phyloP scores from a whole-genome alignment of 2,888 invertebrate species.

The Leptinotarsa tumamoca region DNA sequence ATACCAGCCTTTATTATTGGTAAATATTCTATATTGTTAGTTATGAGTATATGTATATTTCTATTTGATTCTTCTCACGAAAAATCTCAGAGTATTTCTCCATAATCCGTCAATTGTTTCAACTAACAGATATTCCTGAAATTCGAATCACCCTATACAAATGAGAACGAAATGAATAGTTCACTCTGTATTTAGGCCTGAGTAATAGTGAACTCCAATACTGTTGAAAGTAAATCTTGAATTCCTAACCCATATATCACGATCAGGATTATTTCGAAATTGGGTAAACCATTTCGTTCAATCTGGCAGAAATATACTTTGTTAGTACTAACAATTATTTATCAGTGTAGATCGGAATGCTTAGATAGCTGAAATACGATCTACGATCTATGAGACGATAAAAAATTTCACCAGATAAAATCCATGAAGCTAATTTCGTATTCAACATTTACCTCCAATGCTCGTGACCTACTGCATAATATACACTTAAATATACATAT shows the following conservation, averaged over 20 bases:
- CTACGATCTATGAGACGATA: conserved; percentile 46
- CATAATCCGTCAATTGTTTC: too few species aligned
- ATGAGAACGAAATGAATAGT: neutral
- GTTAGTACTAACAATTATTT: conserved; percentile 35
- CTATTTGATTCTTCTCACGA: too few species aligned
- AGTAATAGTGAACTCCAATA: neutral
- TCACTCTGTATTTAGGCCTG: neutral
- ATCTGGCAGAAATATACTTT: conserved; percentile 18
- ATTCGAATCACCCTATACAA: too few species aligned
- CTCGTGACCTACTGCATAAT: conserved; percentile 57
- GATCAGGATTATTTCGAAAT: conserved; percentile 19
- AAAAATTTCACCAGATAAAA: conserved; percentile 50
- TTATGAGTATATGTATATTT: too few species aligned
- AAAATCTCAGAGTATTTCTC: too few species aligned
- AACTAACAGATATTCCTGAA: too few species aligned
- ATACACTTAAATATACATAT: conserved; percentile 59
- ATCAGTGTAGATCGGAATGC: conserved; percentile 40
- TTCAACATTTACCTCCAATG: conserved; percentile 53
- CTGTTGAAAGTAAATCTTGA: conserved; percentile 3
- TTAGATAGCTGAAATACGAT: conserved; percentile 47
- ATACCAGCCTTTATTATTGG: too few species aligned
- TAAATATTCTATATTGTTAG: too few species aligned
- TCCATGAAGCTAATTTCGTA: conserved; percentile 51
- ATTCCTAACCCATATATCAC: conserved; percentile 15
- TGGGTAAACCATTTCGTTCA: conserved; percentile 15